These are phyloP conservation scores for Drosophila villosipedis DNA, from an alignment of 2,888 invertebrate species.

Conservation along the genomic window DNA sequence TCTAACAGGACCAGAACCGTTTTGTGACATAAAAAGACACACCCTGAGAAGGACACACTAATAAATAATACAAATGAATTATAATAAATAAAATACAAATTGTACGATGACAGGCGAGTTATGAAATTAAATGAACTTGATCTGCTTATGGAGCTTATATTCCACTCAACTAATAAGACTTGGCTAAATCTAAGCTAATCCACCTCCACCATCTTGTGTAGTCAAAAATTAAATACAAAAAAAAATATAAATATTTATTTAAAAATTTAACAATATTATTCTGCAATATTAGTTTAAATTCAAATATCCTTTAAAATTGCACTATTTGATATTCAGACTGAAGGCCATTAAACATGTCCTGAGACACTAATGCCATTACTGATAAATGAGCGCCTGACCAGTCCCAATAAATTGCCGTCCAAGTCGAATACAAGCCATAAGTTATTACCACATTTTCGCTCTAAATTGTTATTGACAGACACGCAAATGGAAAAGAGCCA, in stretches of 20 bases:
- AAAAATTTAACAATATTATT: no score
- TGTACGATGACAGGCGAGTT: background rate
- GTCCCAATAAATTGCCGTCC: conserved; percentile 21
- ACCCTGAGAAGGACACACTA: background rate
- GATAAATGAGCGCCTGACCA: conserved; percentile 39
- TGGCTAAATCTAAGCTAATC: background rate
- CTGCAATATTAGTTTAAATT: no score
- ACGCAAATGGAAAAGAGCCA: conserved; percentile 50
- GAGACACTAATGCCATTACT: conserved; percentile 3
- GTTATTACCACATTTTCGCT: conserved; percentile 21
- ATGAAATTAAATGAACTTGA: background rate
- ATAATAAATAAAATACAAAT: background rate
- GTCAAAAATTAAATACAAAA: no score
- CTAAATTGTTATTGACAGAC: conserved; percentile 36
- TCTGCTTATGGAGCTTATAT: background rate
- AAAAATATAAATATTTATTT: no score
- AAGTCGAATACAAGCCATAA: conserved; percentile 21
- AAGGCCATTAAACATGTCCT: background rate
- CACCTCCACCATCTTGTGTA: rapidly evolving
- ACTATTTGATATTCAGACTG: background rate
- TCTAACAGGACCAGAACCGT: background rate
- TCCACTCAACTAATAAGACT: background rate
- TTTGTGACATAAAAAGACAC: background rate
- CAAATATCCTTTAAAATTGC: background rate
- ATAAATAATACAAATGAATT: background rate